These are phyloP conservation scores for Pseudopleuronectes americanus DNA, from an alignment of 2,797 vertebrate species.

Conservation along the genomic window DNA sequence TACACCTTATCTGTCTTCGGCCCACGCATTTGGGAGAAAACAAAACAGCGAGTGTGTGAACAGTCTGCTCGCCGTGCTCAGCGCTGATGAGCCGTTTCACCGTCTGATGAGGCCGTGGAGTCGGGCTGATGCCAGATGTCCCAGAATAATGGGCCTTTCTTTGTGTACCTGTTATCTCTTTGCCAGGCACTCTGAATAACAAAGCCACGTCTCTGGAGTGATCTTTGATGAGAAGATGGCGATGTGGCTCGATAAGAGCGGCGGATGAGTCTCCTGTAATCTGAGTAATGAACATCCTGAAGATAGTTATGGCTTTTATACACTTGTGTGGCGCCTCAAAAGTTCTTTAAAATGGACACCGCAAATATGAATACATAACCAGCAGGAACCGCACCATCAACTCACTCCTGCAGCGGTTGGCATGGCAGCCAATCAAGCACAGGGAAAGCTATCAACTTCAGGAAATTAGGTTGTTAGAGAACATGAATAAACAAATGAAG, in stretches of 20 bases:
- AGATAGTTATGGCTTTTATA: constrained; percentile 33
- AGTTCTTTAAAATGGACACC: background rate
- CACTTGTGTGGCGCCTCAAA: background rate
- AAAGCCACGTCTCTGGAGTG: constrained; percentile 24
- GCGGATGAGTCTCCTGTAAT: constrained; percentile 21
- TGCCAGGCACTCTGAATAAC: constrained; percentile 31
- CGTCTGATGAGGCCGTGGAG: constrained; percentile 39
- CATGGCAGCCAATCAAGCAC: constrained; percentile 24
- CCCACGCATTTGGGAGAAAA: constrained; percentile 53
- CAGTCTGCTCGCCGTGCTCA: constrained; percentile 55
- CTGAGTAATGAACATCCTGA: constrained; percentile 29
- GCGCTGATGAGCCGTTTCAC: constrained; percentile 52
- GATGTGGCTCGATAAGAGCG: constrained; percentile 19
- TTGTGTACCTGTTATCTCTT: constrained; percentile 55
- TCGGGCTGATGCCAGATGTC: constrained; percentile 52
- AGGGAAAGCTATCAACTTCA: background rate
- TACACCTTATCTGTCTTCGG: constrained; percentile 47
- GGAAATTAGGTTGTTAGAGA: background rate
- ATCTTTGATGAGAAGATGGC: constrained; percentile 25
- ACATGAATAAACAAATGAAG: background rate
- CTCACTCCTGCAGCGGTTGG: background rate
- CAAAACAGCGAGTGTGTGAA: constrained; percentile 57
- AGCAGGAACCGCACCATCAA: background rate
- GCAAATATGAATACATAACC: constrained; percentile 9
- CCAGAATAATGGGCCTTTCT: constrained; percentile 50